phyloP scores from a whole-genome alignment of 1,140 invertebrate species.

The Orius insidiosus region DNA sequence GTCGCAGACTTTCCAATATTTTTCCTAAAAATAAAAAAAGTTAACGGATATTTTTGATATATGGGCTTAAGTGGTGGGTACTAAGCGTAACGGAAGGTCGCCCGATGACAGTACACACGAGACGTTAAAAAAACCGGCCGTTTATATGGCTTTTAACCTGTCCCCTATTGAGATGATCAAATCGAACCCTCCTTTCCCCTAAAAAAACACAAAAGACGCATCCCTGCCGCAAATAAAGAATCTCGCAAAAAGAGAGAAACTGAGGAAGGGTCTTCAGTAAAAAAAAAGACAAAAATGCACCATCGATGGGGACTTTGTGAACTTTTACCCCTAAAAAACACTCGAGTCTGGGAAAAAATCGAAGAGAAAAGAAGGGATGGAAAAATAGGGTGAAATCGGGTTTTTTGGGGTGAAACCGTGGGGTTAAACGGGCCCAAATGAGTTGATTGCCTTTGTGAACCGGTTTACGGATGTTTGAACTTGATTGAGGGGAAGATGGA shows the following conservation, averaged over 20 bases:
- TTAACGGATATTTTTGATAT: conserved; percentile 2
- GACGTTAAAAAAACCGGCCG: conserved; percentile 8
- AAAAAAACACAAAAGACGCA: no score
- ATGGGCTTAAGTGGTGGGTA: conserved; percentile 5
- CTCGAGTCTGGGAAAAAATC: conserved; percentile 9
- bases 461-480: conserved; percentile 16
- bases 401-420: conserved; percentile 16
- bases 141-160: conserved; percentile 21
- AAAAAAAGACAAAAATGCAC: conserved; percentile 13
- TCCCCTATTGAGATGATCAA: background rate
- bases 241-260: background rate
- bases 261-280: conserved; percentile 4
- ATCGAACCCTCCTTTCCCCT: no score
- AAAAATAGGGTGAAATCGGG: conserved; percentile 6
- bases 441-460: conserved; percentile 15
- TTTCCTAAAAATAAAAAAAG: conserved; percentile 20
- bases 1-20: conserved; percentile 19
- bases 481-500: background rate
- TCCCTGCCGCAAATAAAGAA: conserved; percentile 7
- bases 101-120: conserved; percentile 5
- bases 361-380: conserved; percentile 3
- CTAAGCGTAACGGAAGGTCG: conserved; percentile 2
- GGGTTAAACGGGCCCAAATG: conserved; percentile 19
- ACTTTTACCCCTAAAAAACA: conserved; percentile 3
- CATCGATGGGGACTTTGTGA: conserved; percentile 10